These are phyloP conservation scores for Apamea crenata DNA, from an alignment of 2,888 invertebrate species.

Conservation along the genomic window DNA sequence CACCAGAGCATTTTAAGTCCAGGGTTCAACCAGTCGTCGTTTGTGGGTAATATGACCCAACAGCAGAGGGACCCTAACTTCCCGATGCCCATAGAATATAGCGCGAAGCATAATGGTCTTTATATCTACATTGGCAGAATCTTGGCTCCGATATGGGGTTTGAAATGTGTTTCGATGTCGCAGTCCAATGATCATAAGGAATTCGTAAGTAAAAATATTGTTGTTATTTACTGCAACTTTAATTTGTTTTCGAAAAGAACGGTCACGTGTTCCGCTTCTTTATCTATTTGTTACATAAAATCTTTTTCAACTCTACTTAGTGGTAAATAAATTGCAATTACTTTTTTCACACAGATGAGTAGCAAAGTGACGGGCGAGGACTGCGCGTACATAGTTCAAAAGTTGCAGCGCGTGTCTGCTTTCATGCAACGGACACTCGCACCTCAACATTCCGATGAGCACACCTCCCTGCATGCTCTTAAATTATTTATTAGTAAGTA, in stretches of 20 bases:
- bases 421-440: slow-evolving; percentile 91
- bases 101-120: slow-evolving; percentile 97
- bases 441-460: slow-evolving; percentile 90
- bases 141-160: slow-evolving; percentile 96
- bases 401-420: slow-evolving; percentile 93
- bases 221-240: background rate
- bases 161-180: slow-evolving; percentile 92
- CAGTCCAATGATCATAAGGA: slow-evolving; percentile 88
- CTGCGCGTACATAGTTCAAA: slow-evolving; percentile 93
- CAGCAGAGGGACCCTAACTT: slow-evolving; percentile 82
- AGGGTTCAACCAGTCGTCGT: slow-evolving; percentile 84
- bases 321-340: background rate
- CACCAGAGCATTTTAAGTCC: slow-evolving; percentile 82
- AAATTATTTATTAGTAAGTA: slow-evolving; percentile 92
- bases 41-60: slow-evolving; percentile 81
- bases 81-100: slow-evolving; percentile 86
- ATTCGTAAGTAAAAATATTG: slow-evolving; percentile 86
- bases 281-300: slow-evolving; percentile 1
- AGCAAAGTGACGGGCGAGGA: slow-evolving; percentile 93
- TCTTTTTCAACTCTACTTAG: background rate
- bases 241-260: background rate
- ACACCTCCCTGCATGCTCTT: slow-evolving; percentile 94
- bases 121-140: slow-evolving; percentile 97
- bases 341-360: slow-evolving; percentile 87
- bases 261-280: background rate